Evolutionary conservation across 2,797 vertebrate genomes (phyloP).

Genomic region (Harpagifer antarcticus): DNA sequence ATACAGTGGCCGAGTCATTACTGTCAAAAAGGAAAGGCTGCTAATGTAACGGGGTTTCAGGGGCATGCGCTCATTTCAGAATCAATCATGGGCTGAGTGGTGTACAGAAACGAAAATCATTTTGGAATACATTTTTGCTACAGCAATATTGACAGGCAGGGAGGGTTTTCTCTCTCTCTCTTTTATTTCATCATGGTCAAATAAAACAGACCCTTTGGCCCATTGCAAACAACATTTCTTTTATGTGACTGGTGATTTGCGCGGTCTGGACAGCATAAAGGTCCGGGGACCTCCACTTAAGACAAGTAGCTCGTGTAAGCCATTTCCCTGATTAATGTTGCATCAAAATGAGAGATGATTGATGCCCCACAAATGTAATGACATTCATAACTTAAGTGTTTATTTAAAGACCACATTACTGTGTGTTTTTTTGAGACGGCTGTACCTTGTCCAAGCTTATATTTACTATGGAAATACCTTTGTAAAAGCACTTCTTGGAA

Average conservation of each 20-base stretch:
- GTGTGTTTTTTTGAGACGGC: slow-evolving; percentile 40
- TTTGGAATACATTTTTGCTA: slow-evolving; percentile 73
- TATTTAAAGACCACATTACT: slow-evolving; percentile 66
- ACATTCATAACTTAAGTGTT: slow-evolving; percentile 71
- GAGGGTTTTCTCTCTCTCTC: slow-evolving; percentile 20
- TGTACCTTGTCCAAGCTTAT: slow-evolving; percentile 28
- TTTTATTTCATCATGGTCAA: slow-evolving; percentile 58
- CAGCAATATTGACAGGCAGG: slow-evolving; percentile 60
- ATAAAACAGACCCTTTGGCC: slow-evolving; percentile 66
- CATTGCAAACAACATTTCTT: slow-evolving; percentile 67
- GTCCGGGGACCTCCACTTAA: slow-evolving; percentile 56
- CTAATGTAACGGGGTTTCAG: slow-evolving; percentile 63
- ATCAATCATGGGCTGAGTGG: slow-evolving; percentile 70
- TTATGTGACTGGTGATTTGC: slow-evolving; percentile 69
- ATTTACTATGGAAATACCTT: slow-evolving; percentile 37
- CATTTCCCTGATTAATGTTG: slow-evolving; percentile 81
- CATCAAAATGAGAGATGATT: slow-evolving; percentile 78
- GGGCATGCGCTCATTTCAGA: slow-evolving; percentile 71
- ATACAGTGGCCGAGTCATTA: slow-evolving; percentile 72
- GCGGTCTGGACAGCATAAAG: slow-evolving; percentile 59
- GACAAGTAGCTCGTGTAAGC: slow-evolving; percentile 75
- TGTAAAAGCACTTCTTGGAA: slow-evolving; percentile 37
- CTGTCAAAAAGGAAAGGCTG: slow-evolving; percentile 70
- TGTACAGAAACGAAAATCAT: slow-evolving; percentile 73
- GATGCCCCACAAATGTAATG: slow-evolving; percentile 74